Percentiles rank a stretch among this genome's conserved stretches.
Conservation (phyloP, 2,888 invertebrate genomes). For the Hermaeophaga mercurialis region DNA sequence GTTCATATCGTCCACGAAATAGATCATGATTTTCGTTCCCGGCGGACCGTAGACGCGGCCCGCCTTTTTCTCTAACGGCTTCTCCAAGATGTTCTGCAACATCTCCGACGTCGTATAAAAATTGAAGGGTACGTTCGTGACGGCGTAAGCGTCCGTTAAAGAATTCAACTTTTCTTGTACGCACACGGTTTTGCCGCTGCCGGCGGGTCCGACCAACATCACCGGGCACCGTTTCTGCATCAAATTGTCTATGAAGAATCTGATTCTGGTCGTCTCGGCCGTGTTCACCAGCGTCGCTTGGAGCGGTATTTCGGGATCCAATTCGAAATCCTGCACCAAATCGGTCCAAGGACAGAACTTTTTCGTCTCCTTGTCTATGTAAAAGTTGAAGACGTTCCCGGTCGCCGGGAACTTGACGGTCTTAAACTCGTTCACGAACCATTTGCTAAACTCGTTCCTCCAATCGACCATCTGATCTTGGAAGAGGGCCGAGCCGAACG, state of each 20-base stretch:
- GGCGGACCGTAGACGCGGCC: slow-evolving; percentile 93
- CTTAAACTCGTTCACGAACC: slow-evolving; percentile 94
- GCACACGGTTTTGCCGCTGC: slow-evolving; percentile 92
- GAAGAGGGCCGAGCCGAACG: slow-evolving; percentile 89
- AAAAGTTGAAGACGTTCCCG: slow-evolving; percentile 88
- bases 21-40: slow-evolving; percentile 89
- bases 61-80: slow-evolving; percentile 93
- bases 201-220: slow-evolving; percentile 89
- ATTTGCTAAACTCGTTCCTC: slow-evolving; percentile 92
- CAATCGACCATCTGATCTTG: slow-evolving; percentile 92
- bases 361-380: slow-evolving; percentile 84
- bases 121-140: slow-evolving; percentile 91
- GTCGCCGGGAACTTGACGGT: slow-evolving; percentile 82
- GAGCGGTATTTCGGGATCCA: slow-evolving; percentile 86
- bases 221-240: slow-evolving; percentile 79
- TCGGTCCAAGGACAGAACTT: slow-evolving; percentile 88
- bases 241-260: slow-evolving; percentile 87
- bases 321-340: slow-evolving; percentile 75
- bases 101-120: slow-evolving; percentile 94
- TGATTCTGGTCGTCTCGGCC: slow-evolving; percentile 80
- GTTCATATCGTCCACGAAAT: slow-evolving; percentile 95
- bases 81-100: slow-evolving; percentile 86
- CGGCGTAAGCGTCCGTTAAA: slow-evolving; percentile 76
- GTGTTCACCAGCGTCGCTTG: slow-evolving; percentile 81
- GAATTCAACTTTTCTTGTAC: slow-evolving; percentile 80